Evolutionary conservation across 2,113 vertebrate genomes (phyloP).

Genomic region (Spilogale gracilis): DNA sequence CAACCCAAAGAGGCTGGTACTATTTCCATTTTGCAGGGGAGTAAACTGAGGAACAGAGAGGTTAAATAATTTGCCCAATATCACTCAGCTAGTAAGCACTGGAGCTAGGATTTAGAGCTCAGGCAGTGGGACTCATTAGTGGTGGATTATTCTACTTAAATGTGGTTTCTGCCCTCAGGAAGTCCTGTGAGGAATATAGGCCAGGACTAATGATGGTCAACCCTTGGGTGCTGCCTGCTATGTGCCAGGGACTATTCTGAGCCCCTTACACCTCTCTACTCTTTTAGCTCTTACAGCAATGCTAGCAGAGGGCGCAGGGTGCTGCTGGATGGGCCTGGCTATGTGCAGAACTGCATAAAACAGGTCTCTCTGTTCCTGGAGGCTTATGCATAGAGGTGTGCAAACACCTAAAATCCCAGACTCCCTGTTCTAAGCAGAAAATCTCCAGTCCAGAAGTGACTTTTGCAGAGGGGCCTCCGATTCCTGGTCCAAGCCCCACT

Average conservation of each 20-base stretch:
- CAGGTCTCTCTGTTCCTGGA: conserved; percentile 69
- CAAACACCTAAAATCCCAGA: conserved; percentile 60
- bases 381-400: conserved; percentile 49
- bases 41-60: background rate
- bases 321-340: background rate
- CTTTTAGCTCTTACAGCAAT: background rate
- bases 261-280: too few relatives aligned
- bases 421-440: conserved; percentile 19
- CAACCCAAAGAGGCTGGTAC: background rate
- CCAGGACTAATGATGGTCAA: background rate
- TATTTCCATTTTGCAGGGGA: background rate
- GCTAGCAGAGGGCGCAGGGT: background rate
- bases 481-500: background rate
- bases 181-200: background rate
- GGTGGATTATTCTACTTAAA: background rate
- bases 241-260: background rate
- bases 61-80: background rate
- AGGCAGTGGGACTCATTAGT: background rate
- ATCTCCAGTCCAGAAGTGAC: conserved; percentile 36
- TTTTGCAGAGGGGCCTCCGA: background rate
- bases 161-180: background rate
- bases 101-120: background rate
- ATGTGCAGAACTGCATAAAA: background rate
- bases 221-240: background rate
- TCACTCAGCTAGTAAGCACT: background rate